Base-by-base conservation (phyloP, 2,888 invertebrate genomes). In the Drosophila niveifrons region DNA sequence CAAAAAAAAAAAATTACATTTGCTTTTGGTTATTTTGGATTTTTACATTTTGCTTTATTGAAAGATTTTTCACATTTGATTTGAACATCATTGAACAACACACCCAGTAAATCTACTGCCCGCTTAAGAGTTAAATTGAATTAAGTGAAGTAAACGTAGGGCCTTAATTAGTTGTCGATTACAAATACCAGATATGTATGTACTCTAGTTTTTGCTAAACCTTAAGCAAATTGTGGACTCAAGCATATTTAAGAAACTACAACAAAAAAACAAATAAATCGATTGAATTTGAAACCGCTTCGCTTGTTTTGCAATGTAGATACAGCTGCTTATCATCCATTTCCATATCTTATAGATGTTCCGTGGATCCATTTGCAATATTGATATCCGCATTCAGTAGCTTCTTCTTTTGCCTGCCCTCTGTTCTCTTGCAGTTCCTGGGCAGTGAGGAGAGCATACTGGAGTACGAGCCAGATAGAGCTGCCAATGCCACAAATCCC, bases 391-490 rank as follows among this genome's bases (percentile, higher is more conserved):
- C 36, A 17, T 1, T 58, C 31, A n/a, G 36, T 39, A 7, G 17
- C 23, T 18, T 51, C 61, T 44, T 17, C 61, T 41, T 17, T 17
- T 39, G 8, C 29, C n/a, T 10, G 9, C 4, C 9, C 29, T 58
- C 11, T 55, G 48, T 74, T 48, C 11, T 17, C 17, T 82, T 80
- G 13, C 72, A 96, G 96, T 96, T 96, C 93, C 95, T 96, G 51
- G 96, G 96, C 81, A 97, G 96, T 90, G 96, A 96, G 91, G 97
- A 97, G 93, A 96, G 96, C 91, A 96, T 97, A 78, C 93, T 97
- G 63, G 96, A 96, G 91, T 93, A 96, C 84, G 96, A 96, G 74
- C 94, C 90, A 1, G 89, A 88, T 28, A 82, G 87, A 41, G 92
- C 91, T 53, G 91, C 90, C 39, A 47, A 44, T 43, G 65, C 36